A percentile compares a stretch with the other conserved stretches of the same genome.
These are phyloP conservation scores for Zeugodacus cucurbitae DNA, from an alignment of 1,140 invertebrate genomes.

Conservation along the genomic window DNA sequence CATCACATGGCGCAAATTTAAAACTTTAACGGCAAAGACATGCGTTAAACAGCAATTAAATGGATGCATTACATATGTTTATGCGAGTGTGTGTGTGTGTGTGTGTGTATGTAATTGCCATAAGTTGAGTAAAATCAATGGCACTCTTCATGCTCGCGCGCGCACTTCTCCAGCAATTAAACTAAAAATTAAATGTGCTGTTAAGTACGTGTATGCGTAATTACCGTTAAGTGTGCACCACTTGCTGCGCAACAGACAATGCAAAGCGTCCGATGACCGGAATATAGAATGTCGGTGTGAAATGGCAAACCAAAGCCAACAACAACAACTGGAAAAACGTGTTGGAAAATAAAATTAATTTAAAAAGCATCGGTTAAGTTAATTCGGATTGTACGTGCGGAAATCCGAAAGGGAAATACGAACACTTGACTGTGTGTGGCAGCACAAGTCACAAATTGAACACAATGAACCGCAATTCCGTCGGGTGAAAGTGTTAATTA, in stretches of 20 bases:
- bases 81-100: not conserved
- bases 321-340: not conserved
- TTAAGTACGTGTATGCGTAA: not conserved
- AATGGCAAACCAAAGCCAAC: not conserved
- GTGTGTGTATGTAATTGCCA: not conserved
- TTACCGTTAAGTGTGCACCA: not conserved
- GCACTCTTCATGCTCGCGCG: not conserved
- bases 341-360: not conserved
- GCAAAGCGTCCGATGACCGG: not conserved
- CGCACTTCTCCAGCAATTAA: not conserved
- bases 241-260: constrained; percentile 1
- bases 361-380: not conserved
- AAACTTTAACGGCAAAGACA: too few relatives aligned
- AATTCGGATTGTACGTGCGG: not conserved
- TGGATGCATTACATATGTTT: not conserved
- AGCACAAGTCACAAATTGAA: not conserved
- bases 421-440: not conserved
- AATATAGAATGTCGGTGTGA: not conserved
- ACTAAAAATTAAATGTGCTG: constrained; percentile 5
- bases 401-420: constrained; percentile 1
- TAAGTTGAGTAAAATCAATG: not conserved
- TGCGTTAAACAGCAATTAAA: not conserved
- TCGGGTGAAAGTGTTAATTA: constrained; percentile 21
- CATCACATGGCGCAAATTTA: too few relatives aligned
- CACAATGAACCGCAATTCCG: not conserved